Conservation (phyloP, 2,888 invertebrate genomes). For the Aspidapion aeneum region DNA sequence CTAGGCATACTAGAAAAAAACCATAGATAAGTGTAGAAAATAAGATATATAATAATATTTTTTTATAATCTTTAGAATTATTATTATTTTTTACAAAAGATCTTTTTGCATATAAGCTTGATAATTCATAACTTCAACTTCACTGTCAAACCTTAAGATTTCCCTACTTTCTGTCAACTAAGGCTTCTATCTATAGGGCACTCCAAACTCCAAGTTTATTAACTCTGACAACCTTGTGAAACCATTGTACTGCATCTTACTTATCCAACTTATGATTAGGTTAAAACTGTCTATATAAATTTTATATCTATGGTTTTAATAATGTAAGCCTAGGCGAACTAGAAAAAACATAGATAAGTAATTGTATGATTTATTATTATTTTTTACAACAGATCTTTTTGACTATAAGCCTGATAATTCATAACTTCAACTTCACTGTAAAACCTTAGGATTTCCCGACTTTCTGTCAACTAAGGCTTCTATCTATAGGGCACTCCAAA, state of each 20-base stretch:
- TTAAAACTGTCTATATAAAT: no score
- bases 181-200: conserved; percentile 30
- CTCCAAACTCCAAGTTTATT: conserved; percentile 44
- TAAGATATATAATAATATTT: not conserved
- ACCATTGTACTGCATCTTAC: conserved; percentile 36
- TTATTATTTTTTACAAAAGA: not conserved
- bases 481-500: conserved; percentile 39
- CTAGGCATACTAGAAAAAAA: no score
- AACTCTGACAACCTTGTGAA: conserved; percentile 41
- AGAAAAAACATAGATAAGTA: no score
- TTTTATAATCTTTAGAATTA: no score
- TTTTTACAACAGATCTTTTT: not conserved
- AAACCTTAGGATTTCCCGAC: not conserved
- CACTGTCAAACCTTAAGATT: not conserved
- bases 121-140: not conserved
- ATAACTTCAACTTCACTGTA: not conserved
- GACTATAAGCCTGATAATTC: not conserved
- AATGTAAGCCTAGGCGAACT: no score
- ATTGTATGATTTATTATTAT: not conserved
- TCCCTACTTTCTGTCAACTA: not conserved
- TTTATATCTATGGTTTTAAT: no score
- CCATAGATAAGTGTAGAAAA: no score
- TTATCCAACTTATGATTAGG: conserved; percentile 32
- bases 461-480: conserved; percentile 10
- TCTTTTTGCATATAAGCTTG: not conserved